phyloP scores from a whole-genome alignment of 2,888 invertebrate genomes.

The Exephanes ischioxanthus region DNA sequence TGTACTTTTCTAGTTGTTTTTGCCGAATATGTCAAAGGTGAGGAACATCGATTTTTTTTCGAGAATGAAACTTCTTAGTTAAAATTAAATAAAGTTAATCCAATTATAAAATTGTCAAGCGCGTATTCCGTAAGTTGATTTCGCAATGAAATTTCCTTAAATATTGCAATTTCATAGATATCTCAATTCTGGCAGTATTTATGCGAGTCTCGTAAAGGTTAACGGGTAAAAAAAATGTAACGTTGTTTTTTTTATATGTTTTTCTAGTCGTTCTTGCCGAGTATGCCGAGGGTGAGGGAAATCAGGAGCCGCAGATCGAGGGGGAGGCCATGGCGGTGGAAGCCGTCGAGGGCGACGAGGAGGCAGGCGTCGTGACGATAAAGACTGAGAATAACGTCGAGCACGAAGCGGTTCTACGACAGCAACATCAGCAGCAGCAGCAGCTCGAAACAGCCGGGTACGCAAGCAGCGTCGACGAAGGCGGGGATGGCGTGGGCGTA shows the following conservation, averaged over 20 bases:
- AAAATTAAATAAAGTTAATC: no score
- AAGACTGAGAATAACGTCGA: constrained; percentile 65
- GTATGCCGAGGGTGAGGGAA: constrained; percentile 66
- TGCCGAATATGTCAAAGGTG: no score
- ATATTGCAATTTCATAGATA: neutral
- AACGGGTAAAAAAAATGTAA: constrained; percentile 7
- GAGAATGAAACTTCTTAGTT: no score
- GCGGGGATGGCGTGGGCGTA: constrained; percentile 83
- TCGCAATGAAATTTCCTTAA: neutral
- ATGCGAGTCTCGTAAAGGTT: neutral
- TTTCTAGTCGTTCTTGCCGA: constrained; percentile 66
- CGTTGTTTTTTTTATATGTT: constrained; percentile 34
- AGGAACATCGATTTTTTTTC: neutral
- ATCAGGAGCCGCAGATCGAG: constrained; percentile 41
- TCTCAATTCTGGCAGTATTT: neutral
- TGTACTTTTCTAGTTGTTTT: neutral
- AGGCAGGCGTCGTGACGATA: constrained; percentile 55
- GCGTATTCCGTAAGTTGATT: no score
- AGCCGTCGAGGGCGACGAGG: constrained; percentile 64
- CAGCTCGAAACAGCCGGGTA: constrained; percentile 71
- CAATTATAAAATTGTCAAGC: no score
- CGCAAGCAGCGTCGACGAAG: constrained; percentile 74
- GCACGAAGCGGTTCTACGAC: constrained; percentile 62
- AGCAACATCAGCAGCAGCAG: constrained; percentile 70
- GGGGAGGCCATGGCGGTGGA: constrained; percentile 57